phyloP scores from a whole-genome alignment of 2,888 invertebrate genomes.

The Cephus pygmeus region DNA sequence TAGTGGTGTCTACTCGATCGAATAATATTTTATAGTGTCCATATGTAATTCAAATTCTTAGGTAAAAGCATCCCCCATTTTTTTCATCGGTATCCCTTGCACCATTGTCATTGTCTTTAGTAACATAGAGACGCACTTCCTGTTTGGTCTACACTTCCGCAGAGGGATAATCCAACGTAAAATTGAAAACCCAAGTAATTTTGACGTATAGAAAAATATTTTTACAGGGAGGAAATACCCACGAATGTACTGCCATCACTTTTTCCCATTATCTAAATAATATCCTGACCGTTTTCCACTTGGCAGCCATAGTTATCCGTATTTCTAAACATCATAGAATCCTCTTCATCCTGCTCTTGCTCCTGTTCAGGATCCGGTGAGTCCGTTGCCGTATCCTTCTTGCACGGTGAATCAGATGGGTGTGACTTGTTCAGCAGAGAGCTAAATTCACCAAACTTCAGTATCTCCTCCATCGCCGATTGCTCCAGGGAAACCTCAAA shows the following conservation, averaged over 20 bases:
- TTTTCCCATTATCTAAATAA: constrained; percentile 16
- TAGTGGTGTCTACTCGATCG: not conserved
- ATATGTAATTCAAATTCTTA: not conserved
- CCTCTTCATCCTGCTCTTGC: constrained; percentile 24
- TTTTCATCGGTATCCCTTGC: not conserved
- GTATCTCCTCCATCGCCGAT: constrained; percentile 54
- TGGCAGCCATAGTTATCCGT: constrained; percentile 41
- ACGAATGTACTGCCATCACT: not conserved
- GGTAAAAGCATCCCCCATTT: not conserved
- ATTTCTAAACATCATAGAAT: constrained; percentile 21
- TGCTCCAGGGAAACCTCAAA: constrained; percentile 49
- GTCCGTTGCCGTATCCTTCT: constrained; percentile 30
- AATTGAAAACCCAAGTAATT: not conserved
- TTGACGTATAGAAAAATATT: not conserved
- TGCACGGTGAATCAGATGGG: constrained; percentile 21
- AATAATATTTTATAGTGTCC: not conserved
- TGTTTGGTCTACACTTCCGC: not conserved
- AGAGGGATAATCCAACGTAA: not conserved
- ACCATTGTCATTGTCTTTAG: not conserved
- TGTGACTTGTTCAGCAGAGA: constrained; percentile 56
- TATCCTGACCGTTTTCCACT: constrained; percentile 43
- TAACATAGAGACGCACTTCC: not conserved
- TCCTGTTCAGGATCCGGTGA: constrained; percentile 17
- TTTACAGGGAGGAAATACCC: not conserved
- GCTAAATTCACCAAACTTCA: constrained; percentile 58